Evolutionary conservation across 2,113 vertebrate species (phyloP), one percentile per base, ranked within the genome.

Genomic region (Sturnus vulgaris): DNA sequence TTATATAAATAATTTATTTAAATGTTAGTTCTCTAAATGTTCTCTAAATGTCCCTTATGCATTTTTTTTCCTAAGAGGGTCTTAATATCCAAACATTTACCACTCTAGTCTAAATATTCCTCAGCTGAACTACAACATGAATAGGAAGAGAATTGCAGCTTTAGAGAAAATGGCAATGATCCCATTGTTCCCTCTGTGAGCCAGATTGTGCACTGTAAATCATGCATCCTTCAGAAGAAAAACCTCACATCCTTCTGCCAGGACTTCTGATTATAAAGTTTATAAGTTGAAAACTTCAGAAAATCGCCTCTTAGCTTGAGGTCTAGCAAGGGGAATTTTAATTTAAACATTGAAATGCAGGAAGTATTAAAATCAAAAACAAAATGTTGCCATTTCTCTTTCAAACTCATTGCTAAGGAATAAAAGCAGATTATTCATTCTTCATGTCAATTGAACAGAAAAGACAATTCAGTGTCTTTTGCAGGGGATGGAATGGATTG

Each of bases 81-180:
- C 40, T 82, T 78, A 75, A 91, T 88, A 93, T 40, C 49, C 81
- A 96, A 94, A 96, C 65, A 95, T 91, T 91, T 92, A 87, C 61
- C 31, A 49, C 56, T 75, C 4, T 75, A 94, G 73, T 95, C 89
- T 96, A 96, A 95, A 95, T 95, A 95, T 72, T 71, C 77, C 69
- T 93, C 69, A 89, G 53, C 20, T 68, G 65, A 86, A 91, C 57
- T 82, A 52, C 73, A 91, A 33, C 50, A 88, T 23, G 42, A 89
- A 68, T 72, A 82, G 46, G 46, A 91, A 50, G 35, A 79, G 53
- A 89, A 79, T 15, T 82, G 46, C 73, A 85, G 35, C 31, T 82
- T 71, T 35, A 53, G 35, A 82, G 84, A 89, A 95, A 89, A 93
- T 69, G 50, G 81, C 73, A 93, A 49, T 12, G 44, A 86, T 92